A percentile compares a stretch with the other conserved stretches of the same genome.
These are phyloP conservation scores for Sebastes oblongus DNA, from an alignment of 2,797 vertebrate species.

Conservation along the genomic window DNA sequence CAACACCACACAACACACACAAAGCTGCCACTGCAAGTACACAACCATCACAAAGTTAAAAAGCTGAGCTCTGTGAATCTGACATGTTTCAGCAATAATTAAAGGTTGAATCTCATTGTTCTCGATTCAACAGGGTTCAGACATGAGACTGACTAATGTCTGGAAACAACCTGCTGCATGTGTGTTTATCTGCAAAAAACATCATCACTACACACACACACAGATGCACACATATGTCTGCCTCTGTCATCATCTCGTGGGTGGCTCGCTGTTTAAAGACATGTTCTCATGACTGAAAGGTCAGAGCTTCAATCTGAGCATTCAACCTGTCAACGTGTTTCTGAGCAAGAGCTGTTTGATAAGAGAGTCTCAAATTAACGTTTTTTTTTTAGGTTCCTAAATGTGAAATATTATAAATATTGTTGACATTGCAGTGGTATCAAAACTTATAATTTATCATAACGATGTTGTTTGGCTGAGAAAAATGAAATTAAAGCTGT, in stretches of 20 bases:
- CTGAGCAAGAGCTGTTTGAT: neutral
- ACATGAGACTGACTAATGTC: constrained; percentile 40
- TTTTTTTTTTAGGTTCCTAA: neutral
- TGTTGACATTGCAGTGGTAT: neutral
- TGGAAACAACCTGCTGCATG: constrained; percentile 37
- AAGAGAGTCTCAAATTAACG: neutral
- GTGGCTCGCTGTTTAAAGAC: constrained; percentile 56
- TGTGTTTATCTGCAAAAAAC: neutral
- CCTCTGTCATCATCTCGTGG: constrained; percentile 49
- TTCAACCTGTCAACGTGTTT: constrained; percentile 18
- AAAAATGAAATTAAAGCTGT: neutral
- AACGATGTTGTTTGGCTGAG: neutral
- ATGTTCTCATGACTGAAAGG: constrained; percentile 43
- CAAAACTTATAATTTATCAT: neutral
- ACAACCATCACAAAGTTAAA: neutral
- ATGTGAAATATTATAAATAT: neutral
- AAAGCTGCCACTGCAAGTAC: constrained; percentile 5
- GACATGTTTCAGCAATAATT: constrained; percentile 4
- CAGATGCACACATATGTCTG: constrained; percentile 1
- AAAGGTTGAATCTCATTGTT: neutral
- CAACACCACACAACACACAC: constrained; percentile 37
- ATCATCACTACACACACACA: neutral
- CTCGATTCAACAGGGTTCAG: neutral
- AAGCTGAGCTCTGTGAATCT: constrained; percentile 3
- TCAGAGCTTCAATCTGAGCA: constrained; percentile 36